These are phyloP conservation scores for Andrena chrysosceles DNA, from an alignment of 2,888 invertebrate species.

Conservation along the genomic window DNA sequence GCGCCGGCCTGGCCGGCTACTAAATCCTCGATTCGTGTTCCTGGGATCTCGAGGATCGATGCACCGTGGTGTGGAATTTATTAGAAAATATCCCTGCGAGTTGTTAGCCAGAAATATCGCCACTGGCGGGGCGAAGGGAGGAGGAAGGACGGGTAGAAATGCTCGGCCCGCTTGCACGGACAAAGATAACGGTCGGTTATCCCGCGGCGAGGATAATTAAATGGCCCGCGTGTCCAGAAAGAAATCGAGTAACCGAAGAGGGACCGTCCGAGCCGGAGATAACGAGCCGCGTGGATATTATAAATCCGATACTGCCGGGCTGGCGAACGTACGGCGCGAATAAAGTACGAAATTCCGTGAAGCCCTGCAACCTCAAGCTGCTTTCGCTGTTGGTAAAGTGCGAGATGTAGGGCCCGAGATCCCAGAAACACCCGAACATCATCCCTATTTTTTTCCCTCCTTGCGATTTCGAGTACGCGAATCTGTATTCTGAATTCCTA, in stretches of 20 bases:
- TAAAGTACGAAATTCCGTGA: conserved; percentile 33
- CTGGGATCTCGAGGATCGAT: conserved; percentile 58
- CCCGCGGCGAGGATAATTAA: conserved; percentile 64
- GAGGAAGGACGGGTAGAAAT: neutral
- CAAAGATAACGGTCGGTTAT: conserved; percentile 61
- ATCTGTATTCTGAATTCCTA: conserved; percentile 46
- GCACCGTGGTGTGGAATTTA: conserved; percentile 54
- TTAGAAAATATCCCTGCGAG: conserved; percentile 50
- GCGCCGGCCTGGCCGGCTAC: conserved; percentile 69
- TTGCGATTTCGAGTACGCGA: neutral
- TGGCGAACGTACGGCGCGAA: conserved; percentile 23
- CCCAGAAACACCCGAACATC: neutral
- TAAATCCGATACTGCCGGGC: conserved; percentile 42
- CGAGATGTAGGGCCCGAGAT: conserved; percentile 1
- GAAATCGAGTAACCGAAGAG: conserved; percentile 49
- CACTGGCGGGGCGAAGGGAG: neutral
- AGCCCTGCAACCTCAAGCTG: conserved; percentile 13
- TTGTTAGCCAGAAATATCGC: conserved; percentile 51
- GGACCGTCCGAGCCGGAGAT: conserved; percentile 32
- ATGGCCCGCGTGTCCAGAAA: conserved; percentile 45
- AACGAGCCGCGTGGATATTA: conserved; percentile 41
- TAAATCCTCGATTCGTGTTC: conserved; percentile 69
- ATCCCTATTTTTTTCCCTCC: neutral
- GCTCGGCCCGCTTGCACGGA: conserved; percentile 6
- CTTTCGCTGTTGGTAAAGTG: conserved; percentile 6